Conservation (phyloP, 2,797 vertebrate genomes). For the Peromyscus attwateri region DNA sequence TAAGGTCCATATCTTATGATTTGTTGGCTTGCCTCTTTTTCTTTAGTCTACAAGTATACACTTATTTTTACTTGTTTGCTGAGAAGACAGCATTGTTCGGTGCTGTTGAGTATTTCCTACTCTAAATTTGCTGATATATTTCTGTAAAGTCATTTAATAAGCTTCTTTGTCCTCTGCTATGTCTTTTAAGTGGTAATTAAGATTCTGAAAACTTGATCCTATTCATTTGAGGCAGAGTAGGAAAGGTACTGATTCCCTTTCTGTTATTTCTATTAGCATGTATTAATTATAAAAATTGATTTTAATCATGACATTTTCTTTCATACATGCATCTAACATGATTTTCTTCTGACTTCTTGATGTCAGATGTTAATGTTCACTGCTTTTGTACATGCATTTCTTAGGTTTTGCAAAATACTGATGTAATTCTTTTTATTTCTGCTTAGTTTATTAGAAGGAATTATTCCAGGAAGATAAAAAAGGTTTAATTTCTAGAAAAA, state of each 20-base stretch:
- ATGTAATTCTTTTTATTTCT: background rate
- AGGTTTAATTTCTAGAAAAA: background rate
- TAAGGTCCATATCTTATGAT: background rate
- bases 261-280: background rate
- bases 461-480: background rate
- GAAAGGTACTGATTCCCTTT: background rate
- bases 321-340: background rate
- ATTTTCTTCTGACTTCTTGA: background rate
- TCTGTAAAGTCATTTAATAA: background rate
- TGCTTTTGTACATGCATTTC: background rate
- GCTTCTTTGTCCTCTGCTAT: background rate
- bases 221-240: background rate
- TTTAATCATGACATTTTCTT: background rate
- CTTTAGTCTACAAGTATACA: background rate
- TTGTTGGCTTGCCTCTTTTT: slow-evolving; percentile 3
- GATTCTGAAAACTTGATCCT: background rate
- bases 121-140: background rate
- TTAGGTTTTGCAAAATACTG: background rate
- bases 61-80: slow-evolving; percentile 44
- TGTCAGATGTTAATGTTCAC: background rate
- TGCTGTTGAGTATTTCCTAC: background rate
- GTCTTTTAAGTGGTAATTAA: slow-evolving; percentile 13
- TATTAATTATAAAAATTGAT: background rate
- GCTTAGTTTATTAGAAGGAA: background rate
- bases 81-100: background rate